Conservation (phyloP, 2,888 invertebrate genomes). For the Phytoseiulus persimilis region DNA sequence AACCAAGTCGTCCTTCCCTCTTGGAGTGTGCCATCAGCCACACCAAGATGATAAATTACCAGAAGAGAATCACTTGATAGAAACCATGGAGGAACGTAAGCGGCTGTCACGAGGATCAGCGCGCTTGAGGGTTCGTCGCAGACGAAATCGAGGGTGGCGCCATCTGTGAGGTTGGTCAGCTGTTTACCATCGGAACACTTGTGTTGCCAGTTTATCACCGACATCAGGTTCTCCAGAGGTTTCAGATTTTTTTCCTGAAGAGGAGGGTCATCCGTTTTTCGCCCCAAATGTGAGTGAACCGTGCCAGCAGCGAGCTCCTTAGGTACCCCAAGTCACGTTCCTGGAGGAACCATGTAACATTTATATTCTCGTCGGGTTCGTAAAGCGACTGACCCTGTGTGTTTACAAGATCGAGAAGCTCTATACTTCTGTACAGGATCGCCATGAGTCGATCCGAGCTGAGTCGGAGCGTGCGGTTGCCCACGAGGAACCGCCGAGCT, state of each 20-base stretch:
- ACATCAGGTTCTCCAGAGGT: not conserved
- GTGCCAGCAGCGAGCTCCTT: not conserved
- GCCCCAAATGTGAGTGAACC: not conserved
- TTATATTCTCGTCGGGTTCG: not conserved
- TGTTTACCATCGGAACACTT: not conserved
- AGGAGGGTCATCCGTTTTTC: not conserved
- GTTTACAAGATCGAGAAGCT: not conserved
- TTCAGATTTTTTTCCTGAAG: not conserved
- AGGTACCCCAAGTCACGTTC: not conserved
- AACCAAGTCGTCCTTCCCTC: too few relatives aligned
- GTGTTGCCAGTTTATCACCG: not conserved
- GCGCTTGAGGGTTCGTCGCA: not conserved
- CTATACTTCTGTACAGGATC: not conserved
- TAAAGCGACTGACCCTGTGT: not conserved
- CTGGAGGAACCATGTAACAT: not conserved
- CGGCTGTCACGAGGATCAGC: not conserved
- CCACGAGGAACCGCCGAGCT: too few relatives aligned
- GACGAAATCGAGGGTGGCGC: not conserved
- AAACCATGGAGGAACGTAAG: not conserved
- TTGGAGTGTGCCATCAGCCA: too few relatives aligned
- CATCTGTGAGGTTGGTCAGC: not conserved
- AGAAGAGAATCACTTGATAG: too few relatives aligned
- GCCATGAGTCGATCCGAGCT: not conserved
- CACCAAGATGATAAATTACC: too few relatives aligned
- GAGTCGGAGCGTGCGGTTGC: not conserved